Evolutionary conservation across 2,797 vertebrate genomes (phyloP), one percentile per base, ranked within the genome.

Genomic region (Alosa sapidissima): DNA sequence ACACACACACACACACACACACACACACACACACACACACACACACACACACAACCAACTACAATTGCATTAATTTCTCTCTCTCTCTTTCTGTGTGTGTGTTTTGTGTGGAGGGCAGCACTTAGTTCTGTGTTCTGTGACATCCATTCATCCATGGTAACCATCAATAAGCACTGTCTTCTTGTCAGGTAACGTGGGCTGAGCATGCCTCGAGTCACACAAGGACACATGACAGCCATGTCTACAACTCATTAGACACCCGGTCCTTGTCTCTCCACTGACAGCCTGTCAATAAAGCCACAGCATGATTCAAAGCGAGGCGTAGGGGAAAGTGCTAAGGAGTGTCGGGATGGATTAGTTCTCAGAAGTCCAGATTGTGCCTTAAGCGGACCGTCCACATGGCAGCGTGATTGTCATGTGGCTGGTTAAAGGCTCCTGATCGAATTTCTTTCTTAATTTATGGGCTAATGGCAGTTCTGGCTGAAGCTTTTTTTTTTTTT

Each of bases 221-320:
- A 78, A 78, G 45, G 72, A 78, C 72, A 47, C 19, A 78, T 78
- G 72, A 78, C 72, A 21, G 47, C 16, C 72, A 19, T 78, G 72
- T 19, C 72, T 78, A 21, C 72, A 78, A 47, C 14, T 45, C 72
- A 78, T 78, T 78, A 78, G 36, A 78, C 14, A 47, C 72, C 41
- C 14, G 5, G 72, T 16, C 36, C 41, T 14, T 45, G 54, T 19
- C 36, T 78, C 41, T 21, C 6, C 36, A 1, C 36, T 78, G 72
- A 78, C 72, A 78, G 16, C 36, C 72, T 47, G 72, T 78, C 72
- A 78, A 78, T 78, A 78, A 47, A 78, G 7, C 36, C 36, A 45
- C 58, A 62, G n/a, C n/a, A 21, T 62, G 58, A 62, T 62, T 62
- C 58, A 62, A 24, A 62, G 58, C 58, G n/a, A 0, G 8, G 10